These are phyloP conservation scores for Zoroaster sp. DNA, from an alignment of 53 echinoderm and acorn worm species.

Conservation along the genomic window DNA sequence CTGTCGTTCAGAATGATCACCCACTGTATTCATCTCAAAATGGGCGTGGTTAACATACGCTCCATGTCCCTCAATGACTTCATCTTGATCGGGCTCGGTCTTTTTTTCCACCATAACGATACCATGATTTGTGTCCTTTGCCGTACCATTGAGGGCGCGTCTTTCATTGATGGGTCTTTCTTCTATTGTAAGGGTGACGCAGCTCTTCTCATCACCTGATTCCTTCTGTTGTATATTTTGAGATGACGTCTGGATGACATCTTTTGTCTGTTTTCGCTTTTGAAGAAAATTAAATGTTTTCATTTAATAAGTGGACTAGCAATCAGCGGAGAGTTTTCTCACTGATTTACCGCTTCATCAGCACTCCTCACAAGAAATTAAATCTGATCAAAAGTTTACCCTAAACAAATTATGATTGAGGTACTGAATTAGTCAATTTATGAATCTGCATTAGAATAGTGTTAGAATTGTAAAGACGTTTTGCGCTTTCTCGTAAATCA, in stretches of 20 bases:
- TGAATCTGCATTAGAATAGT: no score
- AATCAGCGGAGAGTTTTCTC: no score
- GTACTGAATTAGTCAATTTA: no score
- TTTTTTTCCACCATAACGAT: background rate
- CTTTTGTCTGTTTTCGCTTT: background rate
- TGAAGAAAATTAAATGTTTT: no score
- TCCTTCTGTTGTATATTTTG: background rate
- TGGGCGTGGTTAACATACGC: slow-evolving; percentile 37
- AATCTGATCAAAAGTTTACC: no score
- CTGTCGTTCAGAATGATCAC: background rate
- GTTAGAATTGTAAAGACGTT: no score
- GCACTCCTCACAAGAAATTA: no score
- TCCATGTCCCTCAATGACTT: background rate
- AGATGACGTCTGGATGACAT: background rate
- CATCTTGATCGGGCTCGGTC: background rate
- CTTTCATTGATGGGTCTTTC: background rate
- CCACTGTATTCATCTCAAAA: slow-evolving; percentile 35
- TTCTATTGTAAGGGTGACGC: slow-evolving; percentile 46
- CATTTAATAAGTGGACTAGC: no score
- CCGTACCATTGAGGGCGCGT: background rate
- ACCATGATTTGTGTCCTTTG: background rate
- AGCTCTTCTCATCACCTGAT: background rate
- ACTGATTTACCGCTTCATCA: no score
- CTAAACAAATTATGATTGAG: no score
- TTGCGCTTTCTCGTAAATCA: no score